Conservation (phyloP, 2,797 vertebrate genomes). For the Poeciliopsis presidionis region DNA sequence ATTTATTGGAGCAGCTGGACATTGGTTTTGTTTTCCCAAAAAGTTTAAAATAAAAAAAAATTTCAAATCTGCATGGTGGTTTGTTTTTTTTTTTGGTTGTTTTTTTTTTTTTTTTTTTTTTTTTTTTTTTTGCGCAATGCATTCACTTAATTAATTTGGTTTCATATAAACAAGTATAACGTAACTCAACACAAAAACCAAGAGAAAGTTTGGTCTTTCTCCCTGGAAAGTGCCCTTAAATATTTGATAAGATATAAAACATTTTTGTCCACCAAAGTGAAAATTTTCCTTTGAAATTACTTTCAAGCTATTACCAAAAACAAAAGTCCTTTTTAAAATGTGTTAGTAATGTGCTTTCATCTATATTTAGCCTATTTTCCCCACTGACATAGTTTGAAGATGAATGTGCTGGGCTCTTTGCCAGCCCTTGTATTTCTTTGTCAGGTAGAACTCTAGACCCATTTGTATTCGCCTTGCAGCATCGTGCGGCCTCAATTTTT, state of each 20-base stretch:
- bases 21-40: too few relatives aligned
- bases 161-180: neutral
- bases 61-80: too few relatives aligned
- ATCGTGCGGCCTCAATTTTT: constrained; percentile 23
- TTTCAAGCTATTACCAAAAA: neutral
- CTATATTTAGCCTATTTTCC: constrained; percentile 21
- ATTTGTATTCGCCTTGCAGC: constrained; percentile 7
- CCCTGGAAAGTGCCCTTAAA: neutral
- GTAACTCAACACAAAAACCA: neutral
- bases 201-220: neutral
- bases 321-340: neutral
- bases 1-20: too few relatives aligned
- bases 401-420: constrained; percentile 32
- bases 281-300: neutral
- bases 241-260: neutral
- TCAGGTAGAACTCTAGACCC: constrained; percentile 3
- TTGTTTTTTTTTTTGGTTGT: constrained; percentile 12
- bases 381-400: neutral
- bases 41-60: too few relatives aligned
- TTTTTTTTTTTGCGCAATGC: neutral
- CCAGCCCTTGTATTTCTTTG: constrained; percentile 34
- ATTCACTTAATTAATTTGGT: neutral
- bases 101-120: neutral
- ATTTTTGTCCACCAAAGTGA: too few relatives aligned
- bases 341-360: neutral